Conservation (phyloP, 2,888 invertebrate species). For the Drosophila phalerata region DNA sequence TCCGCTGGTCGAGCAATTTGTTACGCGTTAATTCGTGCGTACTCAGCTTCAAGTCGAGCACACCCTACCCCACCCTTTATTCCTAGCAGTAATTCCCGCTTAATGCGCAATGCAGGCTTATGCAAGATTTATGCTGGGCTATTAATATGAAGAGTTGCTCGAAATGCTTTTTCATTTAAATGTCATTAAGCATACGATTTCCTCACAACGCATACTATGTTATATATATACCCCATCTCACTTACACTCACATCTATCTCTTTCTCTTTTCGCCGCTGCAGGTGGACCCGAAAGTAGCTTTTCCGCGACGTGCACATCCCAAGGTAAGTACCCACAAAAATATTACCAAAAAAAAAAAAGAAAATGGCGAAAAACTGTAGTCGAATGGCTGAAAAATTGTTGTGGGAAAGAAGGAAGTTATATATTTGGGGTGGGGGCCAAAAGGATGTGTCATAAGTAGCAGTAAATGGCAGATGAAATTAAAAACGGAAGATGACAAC, state of each 20-base stretch:
- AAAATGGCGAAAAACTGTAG: conserved; percentile 10
- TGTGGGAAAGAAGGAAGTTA: neutral
- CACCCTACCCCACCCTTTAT: neutral
- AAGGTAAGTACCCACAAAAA: conserved; percentile 91
- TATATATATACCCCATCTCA: conserved; percentile 19
- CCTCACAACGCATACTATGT: conserved; percentile 30
- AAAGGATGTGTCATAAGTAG: conserved; percentile 82
- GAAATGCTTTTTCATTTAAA: conserved; percentile 78
- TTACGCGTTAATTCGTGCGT: conserved; percentile 82
- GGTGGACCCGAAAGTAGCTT: conserved; percentile 99
- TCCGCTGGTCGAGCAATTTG: conserved; percentile 74
- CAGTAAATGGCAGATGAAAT: conserved; percentile 81
- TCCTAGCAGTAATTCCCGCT: conserved; percentile 71
- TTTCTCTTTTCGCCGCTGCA: conserved; percentile 85
- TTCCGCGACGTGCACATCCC: conserved; percentile 99
- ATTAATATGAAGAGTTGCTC: conserved; percentile 80
- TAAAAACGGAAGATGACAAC: conserved; percentile 78
- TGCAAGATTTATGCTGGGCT: conserved; percentile 80
- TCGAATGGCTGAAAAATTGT: conserved; percentile 16
- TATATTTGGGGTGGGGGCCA: conserved; percentile 17
- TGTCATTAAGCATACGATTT: conserved; percentile 79
- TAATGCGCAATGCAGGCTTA: conserved; percentile 81
- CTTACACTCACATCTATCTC: neutral
- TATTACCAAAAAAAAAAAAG: conserved; percentile 43
- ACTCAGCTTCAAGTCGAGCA: conserved; percentile 67